phyloP scores from a whole-genome alignment of 2,797 vertebrate species.

The Dipus sagitta region DNA sequence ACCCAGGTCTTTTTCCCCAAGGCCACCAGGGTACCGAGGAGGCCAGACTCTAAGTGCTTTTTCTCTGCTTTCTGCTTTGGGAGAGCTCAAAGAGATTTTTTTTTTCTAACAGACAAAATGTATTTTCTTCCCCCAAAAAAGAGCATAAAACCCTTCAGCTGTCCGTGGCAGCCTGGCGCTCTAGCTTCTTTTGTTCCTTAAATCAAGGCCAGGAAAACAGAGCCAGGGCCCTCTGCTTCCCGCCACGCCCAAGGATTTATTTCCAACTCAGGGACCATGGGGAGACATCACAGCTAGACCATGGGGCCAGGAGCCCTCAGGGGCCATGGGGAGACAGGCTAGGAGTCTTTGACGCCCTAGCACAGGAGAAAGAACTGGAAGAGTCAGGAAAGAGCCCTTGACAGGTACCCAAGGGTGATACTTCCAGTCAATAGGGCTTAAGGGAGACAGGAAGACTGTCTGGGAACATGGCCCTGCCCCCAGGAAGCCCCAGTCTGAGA shows the following conservation, averaged over 20 bases:
- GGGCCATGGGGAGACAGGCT: not conserved
- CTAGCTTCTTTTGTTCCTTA: slow-evolving; percentile 68
- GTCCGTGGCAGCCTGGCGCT: slow-evolving; percentile 47
- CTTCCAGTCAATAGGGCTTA: not conserved
- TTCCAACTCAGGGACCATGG: not conserved
- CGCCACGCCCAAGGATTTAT: not conserved
- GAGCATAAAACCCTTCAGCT: slow-evolving; percentile 64
- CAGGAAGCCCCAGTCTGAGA: not conserved
- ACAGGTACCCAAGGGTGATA: not conserved
- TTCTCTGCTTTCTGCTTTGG: slow-evolving; percentile 51
- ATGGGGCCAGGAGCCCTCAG: not conserved
- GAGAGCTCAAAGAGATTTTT: slow-evolving; percentile 58
- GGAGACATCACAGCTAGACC: not conserved
- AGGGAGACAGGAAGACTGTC: not conserved
- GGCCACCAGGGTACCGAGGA: not conserved
- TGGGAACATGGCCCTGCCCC: not conserved
- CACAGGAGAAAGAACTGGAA: not conserved
- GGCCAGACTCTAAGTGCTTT: slow-evolving; percentile 1
- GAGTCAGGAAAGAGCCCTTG: not conserved
- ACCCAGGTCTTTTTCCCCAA: not conserved
- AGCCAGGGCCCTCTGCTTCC: not conserved
- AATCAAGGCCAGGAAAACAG: slow-evolving; percentile 59
- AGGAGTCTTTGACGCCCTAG: not conserved
- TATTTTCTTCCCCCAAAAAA: slow-evolving; percentile 32
- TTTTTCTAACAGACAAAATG: slow-evolving; percentile 58